These are phyloP conservation scores for Enhydra lutris DNA, from an alignment of 2,113 vertebrate genomes.

Conservation along the genomic window DNA sequence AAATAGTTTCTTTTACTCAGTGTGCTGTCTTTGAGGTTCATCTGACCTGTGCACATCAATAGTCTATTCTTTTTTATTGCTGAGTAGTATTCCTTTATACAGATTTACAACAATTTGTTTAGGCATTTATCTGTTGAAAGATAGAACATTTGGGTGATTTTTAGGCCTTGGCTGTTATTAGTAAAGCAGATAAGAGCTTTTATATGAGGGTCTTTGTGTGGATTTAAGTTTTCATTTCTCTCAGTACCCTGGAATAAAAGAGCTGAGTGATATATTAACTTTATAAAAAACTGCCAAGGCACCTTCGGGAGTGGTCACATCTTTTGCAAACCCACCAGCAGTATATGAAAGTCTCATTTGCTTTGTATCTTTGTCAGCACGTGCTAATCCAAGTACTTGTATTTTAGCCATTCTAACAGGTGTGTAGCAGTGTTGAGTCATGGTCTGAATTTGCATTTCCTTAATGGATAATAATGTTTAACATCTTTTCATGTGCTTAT, in stretches of 20 bases:
- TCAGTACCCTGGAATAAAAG: not conserved
- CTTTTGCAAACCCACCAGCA: not conserved
- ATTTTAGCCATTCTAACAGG: not conserved
- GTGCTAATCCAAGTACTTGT: not conserved
- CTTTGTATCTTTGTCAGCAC: not conserved
- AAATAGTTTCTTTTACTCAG: not conserved
- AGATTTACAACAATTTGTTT: not conserved
- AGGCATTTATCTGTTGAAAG: not conserved
- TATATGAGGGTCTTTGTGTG: not conserved
- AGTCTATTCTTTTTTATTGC: not conserved
- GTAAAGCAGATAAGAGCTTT: not conserved
- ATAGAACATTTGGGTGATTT: not conserved
- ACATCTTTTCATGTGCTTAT: not conserved
- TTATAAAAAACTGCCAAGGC: not conserved
- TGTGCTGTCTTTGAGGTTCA: not conserved
- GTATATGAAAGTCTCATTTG: not conserved
- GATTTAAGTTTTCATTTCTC: not conserved
- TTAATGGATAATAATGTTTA: not conserved
- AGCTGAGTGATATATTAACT: not conserved
- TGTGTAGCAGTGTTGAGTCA: not conserved
- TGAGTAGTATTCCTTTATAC: not conserved
- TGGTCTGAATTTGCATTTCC: not conserved
- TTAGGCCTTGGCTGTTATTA: not conserved
- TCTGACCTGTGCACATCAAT: not conserved
- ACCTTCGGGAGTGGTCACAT: not conserved